Evolutionary conservation across 2,113 vertebrate species (phyloP).

Genomic region (Dipodomys spectabilis): DNA sequence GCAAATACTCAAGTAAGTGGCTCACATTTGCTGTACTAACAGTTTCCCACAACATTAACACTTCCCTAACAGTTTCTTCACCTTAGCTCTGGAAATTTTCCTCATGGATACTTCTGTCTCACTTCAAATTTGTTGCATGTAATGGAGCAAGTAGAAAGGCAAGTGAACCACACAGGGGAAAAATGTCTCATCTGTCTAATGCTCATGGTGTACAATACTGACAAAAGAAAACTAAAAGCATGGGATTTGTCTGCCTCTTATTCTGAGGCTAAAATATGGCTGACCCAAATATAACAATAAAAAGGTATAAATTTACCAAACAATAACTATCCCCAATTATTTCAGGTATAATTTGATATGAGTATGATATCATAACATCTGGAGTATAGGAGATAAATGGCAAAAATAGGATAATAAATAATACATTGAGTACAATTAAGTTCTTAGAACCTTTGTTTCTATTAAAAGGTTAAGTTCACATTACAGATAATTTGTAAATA

Average conservation of each 20-base stretch:
- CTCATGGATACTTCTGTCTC: neutral
- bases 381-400: neutral
- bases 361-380: neutral
- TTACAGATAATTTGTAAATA: neutral
- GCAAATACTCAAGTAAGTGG: neutral
- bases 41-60: constrained; percentile 24
- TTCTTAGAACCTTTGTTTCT: neutral
- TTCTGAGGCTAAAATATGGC: neutral
- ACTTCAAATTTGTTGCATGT: neutral
- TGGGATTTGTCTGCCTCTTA: neutral
- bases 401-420: neutral
- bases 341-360: neutral
- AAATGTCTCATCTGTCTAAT: neutral
- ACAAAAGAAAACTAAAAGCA: constrained; percentile 25
- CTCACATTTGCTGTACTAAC: neutral
- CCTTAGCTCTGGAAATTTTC: constrained; percentile 3
- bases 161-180: neutral
- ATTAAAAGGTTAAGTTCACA: neutral
- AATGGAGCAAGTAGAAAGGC: neutral
- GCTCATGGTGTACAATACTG: neutral
- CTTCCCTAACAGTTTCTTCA: constrained; percentile 6
- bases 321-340: neutral
- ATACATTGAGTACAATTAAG: neutral
- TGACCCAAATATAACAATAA: neutral
- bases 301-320: neutral